Evolutionary conservation across 2,113 vertebrate species (phyloP).

Genomic region (Daphoenositta chrysoptera): DNA sequence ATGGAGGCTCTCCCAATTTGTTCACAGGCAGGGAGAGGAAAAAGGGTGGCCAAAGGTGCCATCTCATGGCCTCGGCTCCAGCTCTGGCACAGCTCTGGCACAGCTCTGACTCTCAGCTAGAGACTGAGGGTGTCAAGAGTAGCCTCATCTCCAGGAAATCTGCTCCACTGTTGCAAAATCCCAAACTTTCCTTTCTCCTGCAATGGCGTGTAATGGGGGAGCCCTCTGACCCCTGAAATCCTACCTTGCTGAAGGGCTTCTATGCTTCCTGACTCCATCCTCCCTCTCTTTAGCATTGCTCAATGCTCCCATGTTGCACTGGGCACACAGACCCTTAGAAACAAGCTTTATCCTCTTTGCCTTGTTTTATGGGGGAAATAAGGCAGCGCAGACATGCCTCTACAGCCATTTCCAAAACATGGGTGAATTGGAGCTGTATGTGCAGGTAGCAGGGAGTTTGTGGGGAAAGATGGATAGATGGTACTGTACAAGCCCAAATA

Average conservation of each 20-base stretch:
- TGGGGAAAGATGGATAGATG: neutral
- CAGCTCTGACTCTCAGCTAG: neutral
- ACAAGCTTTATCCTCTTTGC: neutral
- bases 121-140: neutral
- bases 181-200: neutral
- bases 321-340: neutral
- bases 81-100: neutral
- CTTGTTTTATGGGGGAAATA: neutral
- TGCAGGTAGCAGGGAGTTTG: neutral
- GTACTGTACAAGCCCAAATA: neutral
- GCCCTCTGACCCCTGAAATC: neutral
- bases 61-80: neutral
- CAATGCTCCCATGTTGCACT: fast-evolving
- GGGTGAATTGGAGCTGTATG: neutral
- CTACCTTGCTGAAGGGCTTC: neutral
- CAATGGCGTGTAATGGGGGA: neutral
- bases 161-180: neutral
- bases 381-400: neutral
- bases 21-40: neutral
- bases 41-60: neutral
- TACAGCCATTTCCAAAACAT: neutral
- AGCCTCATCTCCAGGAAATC: fast-evolving
- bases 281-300: neutral
- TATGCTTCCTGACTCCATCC: neutral
- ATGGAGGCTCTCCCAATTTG: neutral